These are phyloP conservation scores for Chrysogorgia sp. DNA, from an alignment of 92 coral and sea anemone genomes.

Conservation along the genomic window DNA sequence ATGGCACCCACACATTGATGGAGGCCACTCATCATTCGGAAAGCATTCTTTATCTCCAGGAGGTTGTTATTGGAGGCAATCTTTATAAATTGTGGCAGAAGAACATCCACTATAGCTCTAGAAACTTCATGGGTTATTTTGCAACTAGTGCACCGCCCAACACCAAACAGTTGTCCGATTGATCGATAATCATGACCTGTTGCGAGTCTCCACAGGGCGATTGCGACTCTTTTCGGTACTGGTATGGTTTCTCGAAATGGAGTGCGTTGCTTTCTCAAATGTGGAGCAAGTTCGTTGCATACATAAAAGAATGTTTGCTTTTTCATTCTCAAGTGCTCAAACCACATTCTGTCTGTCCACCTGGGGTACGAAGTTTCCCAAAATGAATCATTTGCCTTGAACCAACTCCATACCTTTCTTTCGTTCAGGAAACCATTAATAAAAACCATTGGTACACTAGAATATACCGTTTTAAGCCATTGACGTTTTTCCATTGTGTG, in stretches of 20 bases:
- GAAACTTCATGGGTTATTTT: conserved; percentile 43
- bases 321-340: conserved; percentile 21
- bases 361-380: no score
- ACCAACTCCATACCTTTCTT: no score
- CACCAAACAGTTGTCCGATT: conserved; percentile 28
- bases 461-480: no score
- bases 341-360: not conserved
- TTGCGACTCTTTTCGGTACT: conserved; percentile 31
- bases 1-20: conserved; percentile 41
- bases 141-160: conserved; percentile 51
- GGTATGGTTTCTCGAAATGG: conserved; percentile 43
- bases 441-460: no score
- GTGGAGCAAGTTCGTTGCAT: conserved; percentile 31
- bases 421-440: no score
- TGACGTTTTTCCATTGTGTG: no score
- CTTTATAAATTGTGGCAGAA: conserved; percentile 11
- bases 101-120: conserved; percentile 22
- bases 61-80: conserved; percentile 20
- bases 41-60: conserved; percentile 22
- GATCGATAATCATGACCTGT: conserved; percentile 39
- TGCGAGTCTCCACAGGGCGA: conserved; percentile 49
- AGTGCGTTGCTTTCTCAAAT: conserved; percentile 17
- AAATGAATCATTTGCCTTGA: no score
- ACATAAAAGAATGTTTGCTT: conserved; percentile 14
- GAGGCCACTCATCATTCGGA: conserved; percentile 12